Percentiles rank a stretch among this genome's conserved stretches.
Conservation (phyloP, 2,113 vertebrate species). For the Haplochromis burtoni region DNA sequence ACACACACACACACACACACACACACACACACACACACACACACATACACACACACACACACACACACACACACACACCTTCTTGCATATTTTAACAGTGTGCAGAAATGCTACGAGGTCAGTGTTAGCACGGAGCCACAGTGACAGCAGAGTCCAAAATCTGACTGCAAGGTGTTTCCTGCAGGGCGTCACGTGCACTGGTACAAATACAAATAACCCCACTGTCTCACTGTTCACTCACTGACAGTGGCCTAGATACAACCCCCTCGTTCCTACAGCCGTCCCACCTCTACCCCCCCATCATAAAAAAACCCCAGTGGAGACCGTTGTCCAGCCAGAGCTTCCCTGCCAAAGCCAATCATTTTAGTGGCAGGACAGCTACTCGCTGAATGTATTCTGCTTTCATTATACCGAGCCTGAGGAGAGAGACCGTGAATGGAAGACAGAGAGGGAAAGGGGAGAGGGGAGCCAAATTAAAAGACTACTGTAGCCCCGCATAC, state of each 20-base stretch:
- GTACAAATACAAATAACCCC: neutral
- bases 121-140: neutral
- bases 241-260: neutral
- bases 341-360: conserved; percentile 8
- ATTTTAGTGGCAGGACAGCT: neutral
- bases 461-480: conserved; percentile 32
- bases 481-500: conserved; percentile 20
- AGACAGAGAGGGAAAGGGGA: neutral
- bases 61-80: neutral
- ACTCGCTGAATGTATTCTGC: neutral
- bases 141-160: neutral
- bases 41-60: neutral
- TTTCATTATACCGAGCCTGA: conserved; percentile 14
- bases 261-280: neutral
- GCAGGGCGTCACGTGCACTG: neutral
- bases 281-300: neutral
- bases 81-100: neutral
- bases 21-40: neutral
- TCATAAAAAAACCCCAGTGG: neutral
- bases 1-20: neutral
- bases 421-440: neutral
- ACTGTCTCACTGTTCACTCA: neutral
- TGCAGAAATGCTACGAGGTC: neutral
- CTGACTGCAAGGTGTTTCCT: neutral
- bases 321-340: neutral